Evolutionary conservation across 2,888 invertebrate genomes (phyloP), one percentile per base, ranked within the genome.

Genomic region (Cheilosia vernalis): DNA sequence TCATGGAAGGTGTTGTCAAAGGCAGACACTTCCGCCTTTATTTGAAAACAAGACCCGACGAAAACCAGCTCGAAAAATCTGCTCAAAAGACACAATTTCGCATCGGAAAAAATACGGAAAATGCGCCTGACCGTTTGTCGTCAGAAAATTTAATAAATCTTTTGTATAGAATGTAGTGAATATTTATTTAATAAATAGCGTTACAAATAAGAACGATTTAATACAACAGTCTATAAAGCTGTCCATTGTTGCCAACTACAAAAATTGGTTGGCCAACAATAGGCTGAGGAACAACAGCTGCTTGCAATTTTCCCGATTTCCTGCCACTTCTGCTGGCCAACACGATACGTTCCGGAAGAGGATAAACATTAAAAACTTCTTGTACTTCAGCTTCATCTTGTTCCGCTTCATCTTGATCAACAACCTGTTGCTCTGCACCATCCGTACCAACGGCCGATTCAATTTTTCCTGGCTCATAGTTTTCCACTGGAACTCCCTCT

Each of bases 181-280:
- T 21, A n/a, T 76, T 60, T 49, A 63, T 76, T 70, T 0, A 70
- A 66, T 61, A 82, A 82, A 82, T 60, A 60, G 27, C 7, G 44
- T 44, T 13, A 24, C 27, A 2, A 27, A 17, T 21, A 30, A 42
- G 24, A 72, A 60, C 24, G 1, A 49, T 13, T 64, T 74, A 84
- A 9, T 64, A 47, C 15, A 84, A 66, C 2, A 84, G 13, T 42
- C 58, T 79, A 17, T 64, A 84, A 0, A 84, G 40, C 49, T 74
- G 79, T 10, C 83, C 83, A 21, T 84, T 74, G 24, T 64, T 63
- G 7, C 51, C 74, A 10, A 84, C 37, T n/a, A 73, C 19, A 21
- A n/a, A 84, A 10, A 69, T 40, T 19, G 83, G 69, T 47, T 74
- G 61, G 0, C 49, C 17, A 37, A 37, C 37, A 44, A 51, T 0